phyloP scores from a whole-genome alignment of 1,140 invertebrate species.

The Brachionus sp. region DNA sequence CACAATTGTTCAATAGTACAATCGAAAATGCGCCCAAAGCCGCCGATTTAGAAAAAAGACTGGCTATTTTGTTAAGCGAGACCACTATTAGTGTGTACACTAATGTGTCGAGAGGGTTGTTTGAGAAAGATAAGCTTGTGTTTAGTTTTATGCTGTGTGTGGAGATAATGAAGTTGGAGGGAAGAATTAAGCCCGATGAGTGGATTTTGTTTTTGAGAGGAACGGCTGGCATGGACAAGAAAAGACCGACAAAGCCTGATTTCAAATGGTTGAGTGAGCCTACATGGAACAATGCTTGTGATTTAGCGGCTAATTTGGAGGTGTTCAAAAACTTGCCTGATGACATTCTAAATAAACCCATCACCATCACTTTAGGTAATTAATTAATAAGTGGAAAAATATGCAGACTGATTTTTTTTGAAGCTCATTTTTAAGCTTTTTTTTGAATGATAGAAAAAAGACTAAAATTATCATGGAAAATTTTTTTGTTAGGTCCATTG shows the following conservation, averaged over 20 bases:
- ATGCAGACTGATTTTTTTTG: too few species aligned
- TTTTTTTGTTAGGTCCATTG: too few species aligned
- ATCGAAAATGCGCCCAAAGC: constrained; percentile 57
- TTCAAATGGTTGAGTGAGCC: constrained; percentile 50
- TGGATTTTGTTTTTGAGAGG: constrained; percentile 75
- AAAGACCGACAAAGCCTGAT: constrained; percentile 54
- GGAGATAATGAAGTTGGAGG: constrained; percentile 68
- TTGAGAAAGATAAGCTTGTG: constrained; percentile 60
- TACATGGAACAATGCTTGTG: constrained; percentile 53
- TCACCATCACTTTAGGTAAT: not conserved
- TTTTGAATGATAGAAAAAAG: too few species aligned
- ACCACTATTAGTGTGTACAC: constrained; percentile 64
- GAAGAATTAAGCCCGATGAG: constrained; percentile 63
- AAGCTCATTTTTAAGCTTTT: too few species aligned
- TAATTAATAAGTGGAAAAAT: too few species aligned
- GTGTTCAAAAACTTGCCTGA: constrained; percentile 53
- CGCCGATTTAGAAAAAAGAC: constrained; percentile 51
- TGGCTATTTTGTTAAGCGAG: constrained; percentile 53
- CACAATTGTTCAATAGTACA: constrained; percentile 55
- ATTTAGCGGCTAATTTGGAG: constrained; percentile 51
- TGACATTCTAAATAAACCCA: constrained; percentile 48
- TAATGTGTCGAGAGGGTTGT: constrained; percentile 60
- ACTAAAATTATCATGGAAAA: too few species aligned
- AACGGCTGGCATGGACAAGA: constrained; percentile 57
- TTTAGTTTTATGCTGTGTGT: constrained; percentile 71